These are phyloP conservation scores for Drosophila elegans DNA, from an alignment of 1,140 invertebrate species.

Conservation along the genomic window DNA sequence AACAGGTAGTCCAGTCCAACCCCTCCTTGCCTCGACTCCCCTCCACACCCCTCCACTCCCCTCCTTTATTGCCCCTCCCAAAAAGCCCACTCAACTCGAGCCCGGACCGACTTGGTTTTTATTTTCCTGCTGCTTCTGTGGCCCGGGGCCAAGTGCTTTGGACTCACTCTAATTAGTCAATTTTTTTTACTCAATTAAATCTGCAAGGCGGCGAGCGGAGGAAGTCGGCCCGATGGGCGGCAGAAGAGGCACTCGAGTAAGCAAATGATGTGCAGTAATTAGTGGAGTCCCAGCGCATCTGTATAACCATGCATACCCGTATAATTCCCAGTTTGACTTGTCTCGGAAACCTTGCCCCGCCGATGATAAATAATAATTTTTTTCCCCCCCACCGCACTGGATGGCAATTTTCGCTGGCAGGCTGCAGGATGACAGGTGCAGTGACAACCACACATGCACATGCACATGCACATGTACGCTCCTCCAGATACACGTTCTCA, in stretches of 20 bases:
- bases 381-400: constrained; percentile 31
- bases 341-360: constrained; percentile 46
- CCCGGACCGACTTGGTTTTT: constrained; percentile 62
- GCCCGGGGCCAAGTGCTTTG: constrained; percentile 70
- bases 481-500: constrained; percentile 31
- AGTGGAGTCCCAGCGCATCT: constrained; percentile 52
- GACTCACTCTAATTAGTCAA: constrained; percentile 82
- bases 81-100: constrained; percentile 8
- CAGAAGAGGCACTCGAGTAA: constrained; percentile 67
- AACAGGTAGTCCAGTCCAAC: constrained; percentile 60
- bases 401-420: constrained; percentile 38
- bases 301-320: constrained; percentile 19
- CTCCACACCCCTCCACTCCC: too few species aligned
- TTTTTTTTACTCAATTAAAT: constrained; percentile 83
- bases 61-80: too few species aligned
- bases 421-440: constrained; percentile 77
- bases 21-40: neutral
- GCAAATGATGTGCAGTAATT: constrained; percentile 83
- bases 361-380: constrained; percentile 77
- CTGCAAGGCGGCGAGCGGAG: constrained; percentile 51
- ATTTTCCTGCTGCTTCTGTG: constrained; percentile 56
- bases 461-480: constrained; percentile 27
- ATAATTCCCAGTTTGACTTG: constrained; percentile 47
- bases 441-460: constrained; percentile 70
- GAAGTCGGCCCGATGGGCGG: constrained; percentile 26